These are phyloP conservation scores for Falcaria lacertinaria DNA, from an alignment of 2,888 invertebrate species.

Conservation along the genomic window DNA sequence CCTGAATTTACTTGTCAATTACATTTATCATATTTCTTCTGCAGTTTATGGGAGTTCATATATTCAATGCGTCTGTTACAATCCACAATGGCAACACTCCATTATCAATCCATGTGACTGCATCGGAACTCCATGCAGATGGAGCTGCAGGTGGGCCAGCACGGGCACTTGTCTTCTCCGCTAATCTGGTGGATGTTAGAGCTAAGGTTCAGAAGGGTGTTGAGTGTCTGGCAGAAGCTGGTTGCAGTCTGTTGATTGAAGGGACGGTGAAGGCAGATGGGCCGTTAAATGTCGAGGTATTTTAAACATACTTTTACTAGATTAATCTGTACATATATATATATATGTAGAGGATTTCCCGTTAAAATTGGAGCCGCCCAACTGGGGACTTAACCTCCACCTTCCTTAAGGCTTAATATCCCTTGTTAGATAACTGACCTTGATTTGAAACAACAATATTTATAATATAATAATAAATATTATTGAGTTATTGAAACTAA, in stretches of 20 bases:
- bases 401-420: too few relatives aligned
- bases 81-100: conserved; percentile 74
- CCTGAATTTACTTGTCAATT: too few relatives aligned
- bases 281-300: conserved; percentile 90
- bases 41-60: conserved; percentile 92
- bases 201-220: conserved; percentile 74
- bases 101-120: conserved; percentile 85
- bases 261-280: conserved; percentile 89
- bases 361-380: too few relatives aligned
- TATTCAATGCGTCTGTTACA: conserved; percentile 83
- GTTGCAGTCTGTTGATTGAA: conserved; percentile 86
- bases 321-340: too few relatives aligned
- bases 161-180: conserved; percentile 83
- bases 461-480: too few relatives aligned
- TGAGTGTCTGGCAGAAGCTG: conserved; percentile 85
- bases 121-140: conserved; percentile 85
- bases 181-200: conserved; percentile 83
- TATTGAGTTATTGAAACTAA: too few relatives aligned
- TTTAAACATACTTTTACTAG: neutral
- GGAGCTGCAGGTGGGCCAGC: conserved; percentile 86
- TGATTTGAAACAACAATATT: too few relatives aligned
- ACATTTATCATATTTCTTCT: conserved; percentile 9
- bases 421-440: too few relatives aligned
- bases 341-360: too few relatives aligned
- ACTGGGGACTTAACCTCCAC: too few relatives aligned